Evolutionary conservation across 2,888 invertebrate genomes (phyloP), one percentile per base, ranked within the genome.

Genomic region (Melanostoma mellinum): DNA sequence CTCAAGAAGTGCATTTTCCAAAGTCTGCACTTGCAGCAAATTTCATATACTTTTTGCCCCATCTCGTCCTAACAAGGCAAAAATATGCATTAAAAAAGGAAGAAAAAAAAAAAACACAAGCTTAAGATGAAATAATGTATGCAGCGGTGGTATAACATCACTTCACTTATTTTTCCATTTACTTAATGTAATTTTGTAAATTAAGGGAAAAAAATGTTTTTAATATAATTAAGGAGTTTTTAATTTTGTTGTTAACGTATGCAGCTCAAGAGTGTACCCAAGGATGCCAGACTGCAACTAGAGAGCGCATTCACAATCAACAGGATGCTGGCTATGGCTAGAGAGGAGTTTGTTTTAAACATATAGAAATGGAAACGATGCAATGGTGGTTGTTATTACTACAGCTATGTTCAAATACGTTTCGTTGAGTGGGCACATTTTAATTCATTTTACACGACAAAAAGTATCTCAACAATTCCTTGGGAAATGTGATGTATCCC

Each of bases 161-260:
- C 71, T 74, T 84, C 84, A 78, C 84, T 78, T 84, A 75, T 78
- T 78, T 84, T 75, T 60, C 84, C 84, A 84, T 84, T 78, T 84
- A 79, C 71, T 84, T 78, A 84, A 84, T 84, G 79, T 84, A 84
- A 84, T 84, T 20, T 84, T 84, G 78, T 65, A 84, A 84, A 84
- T 84, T 79, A 84, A 78, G 69, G 75, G 52, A 60, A 67, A 84
- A 77, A 84, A 78, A 79, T 68, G 42, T 75, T 80, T 79, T 78
- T 84, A 71, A 84, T 84, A 60, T 84, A 84, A 75, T 84, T 84
- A 78, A 84, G 74, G 75, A 84, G 78, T 84, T 84, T 84, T 78
- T 84, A 75, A 78, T 78, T 79, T 84, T 52, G 58, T 74, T 84
- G 73, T 77, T 69, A 73, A 68, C 73, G 68, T 73, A 77, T 73